Evolutionary conservation across 2,797 vertebrate genomes (phyloP), one percentile per base, ranked within the genome.

Genomic region (Eulemur albifrons): DNA sequence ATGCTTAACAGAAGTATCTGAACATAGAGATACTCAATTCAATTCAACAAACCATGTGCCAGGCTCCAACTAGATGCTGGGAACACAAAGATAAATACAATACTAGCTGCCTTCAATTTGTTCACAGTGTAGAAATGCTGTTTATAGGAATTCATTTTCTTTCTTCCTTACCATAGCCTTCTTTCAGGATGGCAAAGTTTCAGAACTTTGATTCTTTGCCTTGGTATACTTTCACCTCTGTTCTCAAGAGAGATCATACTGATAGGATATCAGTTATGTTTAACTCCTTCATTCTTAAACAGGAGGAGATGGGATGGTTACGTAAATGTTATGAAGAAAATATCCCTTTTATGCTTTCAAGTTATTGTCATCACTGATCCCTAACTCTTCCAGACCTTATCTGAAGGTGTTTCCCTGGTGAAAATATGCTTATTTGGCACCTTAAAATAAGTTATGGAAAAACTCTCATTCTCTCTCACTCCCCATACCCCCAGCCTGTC

Each of bases 381-480:
- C 73, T 80, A 90, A 81, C 69, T 95, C 59, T 93, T 90, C 40
- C 61, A 67, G 38, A 63, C 20, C 72, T 73, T 80, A 87, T 27
- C 40, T 76, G 18, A 86, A 96, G 65, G 84, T 73, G 87, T 85
- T 95, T 92, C 83, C 83, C 88, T 13, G 32, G 59, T 84, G 57
- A 89, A 94, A 92, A 45, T 69, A 63, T 67, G 72, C 32, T 89
- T 93, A 83, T 72, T 85, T n/a, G 38, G 61, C 85, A 79, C 76
- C 76, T 96, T 95, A 76, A 97, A 93, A 25, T 82, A 86, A 96
- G 12, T 75, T 54, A 94, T 25, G 20, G 85, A 94, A 94, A 96
- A 96, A 96, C 20, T 59, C 32, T 59, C 32, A 81, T 91, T 63
- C 35, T 79, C 70, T 93, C 83, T 89, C 40, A 50, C 11, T 94